Base-by-base conservation (phyloP, 2,888 invertebrate genomes). In the Lepidochrysops patricia region DNA sequence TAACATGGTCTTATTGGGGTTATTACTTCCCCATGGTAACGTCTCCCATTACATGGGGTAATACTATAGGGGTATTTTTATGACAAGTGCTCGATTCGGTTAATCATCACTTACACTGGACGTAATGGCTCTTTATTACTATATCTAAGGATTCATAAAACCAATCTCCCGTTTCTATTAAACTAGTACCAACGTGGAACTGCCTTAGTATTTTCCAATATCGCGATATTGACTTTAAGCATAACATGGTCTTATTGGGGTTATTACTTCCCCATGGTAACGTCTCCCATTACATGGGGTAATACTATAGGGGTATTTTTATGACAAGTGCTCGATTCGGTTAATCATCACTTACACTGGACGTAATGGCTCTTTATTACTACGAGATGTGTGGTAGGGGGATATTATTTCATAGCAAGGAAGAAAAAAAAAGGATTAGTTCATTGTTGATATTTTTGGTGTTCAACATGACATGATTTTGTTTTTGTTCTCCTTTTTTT, bases 131-230 rank as follows among this genome's bases (percentile, higher is more conserved):
- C n/a, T 26, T 50, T 50, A 50, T 13, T 19, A 19, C 23, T 43
- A 43, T 19, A n/a, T n/a, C n/a, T n/a, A n/a, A n/a, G n/a, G n/a
- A n/a, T n/a, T 26, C n/a, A 27, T 54, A 29, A 54, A 32, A 32
- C 29, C n/a, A 15, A 29, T 23, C 9, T 2, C 32, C 12, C 1
- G 12, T 29, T 32, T 29, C 32, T 13, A 23, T 15, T 27, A 54
- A 12, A 12, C 5, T 29, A 9, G 9, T 19, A n/a, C n/a, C n/a
- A n/a, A n/a, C n/a, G n/a, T 19, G 6, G 1, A 27, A 32, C 52
- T 27, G 6, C 13, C 29, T 29, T 52, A 54, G 19, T 54, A 23
- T 54, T 54, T 54, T 54, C 23, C 29, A 32, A 54, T 54, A 54
- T 54, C 29, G 29, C 32, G 19, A 54, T 54, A 32, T 32, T 5